phyloP scores from a whole-genome alignment of 2,797 vertebrate genomes.

The Catostomus latipinnis region DNA sequence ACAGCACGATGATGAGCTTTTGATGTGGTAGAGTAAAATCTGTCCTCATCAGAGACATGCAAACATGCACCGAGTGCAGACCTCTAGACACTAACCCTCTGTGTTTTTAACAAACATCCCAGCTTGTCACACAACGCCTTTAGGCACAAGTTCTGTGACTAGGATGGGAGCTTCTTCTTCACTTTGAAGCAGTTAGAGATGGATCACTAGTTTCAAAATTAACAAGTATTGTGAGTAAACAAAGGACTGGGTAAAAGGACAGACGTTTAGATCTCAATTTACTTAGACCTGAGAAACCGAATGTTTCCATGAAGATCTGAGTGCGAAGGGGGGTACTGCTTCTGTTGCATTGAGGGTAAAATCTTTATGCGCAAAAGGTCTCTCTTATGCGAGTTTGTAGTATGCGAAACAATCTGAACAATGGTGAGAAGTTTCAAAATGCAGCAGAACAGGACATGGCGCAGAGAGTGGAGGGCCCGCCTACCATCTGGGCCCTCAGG shows the following conservation, averaged over 20 bases:
- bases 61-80: slow-evolving; percentile 22
- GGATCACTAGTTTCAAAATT: neutral
- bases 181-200: neutral
- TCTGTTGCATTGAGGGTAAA: too few relatives aligned
- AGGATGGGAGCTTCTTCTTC: neutral
- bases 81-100: slow-evolving; percentile 22
- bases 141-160: neutral
- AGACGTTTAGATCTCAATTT: neutral
- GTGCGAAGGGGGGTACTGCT: neutral
- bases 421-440: neutral
- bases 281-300: slow-evolving; percentile 11
- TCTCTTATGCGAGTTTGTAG: too few relatives aligned
- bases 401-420: neutral
- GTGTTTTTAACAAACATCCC: neutral
- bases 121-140: slow-evolving; percentile 7
- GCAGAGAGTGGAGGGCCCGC: slow-evolving; percentile 33
- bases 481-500: slow-evolving; percentile 95
- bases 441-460: slow-evolving; percentile 4
- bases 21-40: slow-evolving; percentile 53
- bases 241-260: neutral
- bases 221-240: neutral
- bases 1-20: slow-evolving; percentile 33
- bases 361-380: too few relatives aligned
- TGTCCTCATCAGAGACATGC: slow-evolving; percentile 33
- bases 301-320: slow-evolving; percentile 16